A percentile compares a stretch with the other conserved stretches of the same genome.
These are phyloP conservation scores for Ceratina japonica DNA, from an alignment of 1,140 invertebrate species.

Conservation along the genomic window DNA sequence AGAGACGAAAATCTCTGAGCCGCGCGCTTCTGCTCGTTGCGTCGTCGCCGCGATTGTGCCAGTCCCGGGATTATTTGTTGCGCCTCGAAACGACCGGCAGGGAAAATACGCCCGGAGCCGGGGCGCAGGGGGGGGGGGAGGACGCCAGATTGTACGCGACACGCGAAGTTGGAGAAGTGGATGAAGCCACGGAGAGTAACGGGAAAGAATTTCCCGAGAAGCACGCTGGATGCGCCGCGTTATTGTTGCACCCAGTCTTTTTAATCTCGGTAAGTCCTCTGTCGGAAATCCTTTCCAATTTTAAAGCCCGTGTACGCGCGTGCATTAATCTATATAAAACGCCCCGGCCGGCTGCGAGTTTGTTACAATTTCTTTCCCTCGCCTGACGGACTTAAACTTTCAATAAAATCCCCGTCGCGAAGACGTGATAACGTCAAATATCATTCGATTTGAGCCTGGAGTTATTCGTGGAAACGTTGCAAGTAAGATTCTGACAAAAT, in stretches of 20 bases:
- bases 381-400: no score
- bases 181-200: no score
- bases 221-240: not conserved
- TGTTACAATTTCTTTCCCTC: no score
- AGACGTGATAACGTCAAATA: no score
- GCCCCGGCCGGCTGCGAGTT: no score
- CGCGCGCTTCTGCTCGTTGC: not conserved
- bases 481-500: not conserved
- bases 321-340: not conserved
- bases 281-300: not conserved
- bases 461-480: no score
- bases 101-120: not conserved
- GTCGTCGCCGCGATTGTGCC: not conserved
- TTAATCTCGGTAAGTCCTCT: not conserved
- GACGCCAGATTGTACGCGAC: no score
- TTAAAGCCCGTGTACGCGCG: not conserved
- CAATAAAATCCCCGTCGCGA: no score
- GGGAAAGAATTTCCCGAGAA: not conserved
- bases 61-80: constrained; percentile 1
- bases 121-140: not conserved
- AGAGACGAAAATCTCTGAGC: constrained; percentile 13
- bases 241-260: not conserved
- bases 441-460: no score
- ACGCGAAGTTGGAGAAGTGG: no score
- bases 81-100: not conserved